Evolutionary conservation across 1,140 invertebrate genomes (phyloP).

Genomic region (Bombyx mori): DNA sequence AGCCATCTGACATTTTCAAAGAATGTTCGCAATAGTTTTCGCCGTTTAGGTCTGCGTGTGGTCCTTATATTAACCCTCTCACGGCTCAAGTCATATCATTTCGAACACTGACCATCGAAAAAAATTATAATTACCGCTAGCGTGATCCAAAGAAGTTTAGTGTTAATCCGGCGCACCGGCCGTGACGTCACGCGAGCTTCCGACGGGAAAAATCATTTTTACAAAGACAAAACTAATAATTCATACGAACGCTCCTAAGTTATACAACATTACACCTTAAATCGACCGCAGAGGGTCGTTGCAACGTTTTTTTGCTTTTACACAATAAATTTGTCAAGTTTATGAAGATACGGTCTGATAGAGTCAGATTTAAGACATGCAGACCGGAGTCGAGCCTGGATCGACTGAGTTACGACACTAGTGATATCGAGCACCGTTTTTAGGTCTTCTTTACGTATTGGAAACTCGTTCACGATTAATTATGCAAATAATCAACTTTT

Average conservation of each 20-base stretch:
- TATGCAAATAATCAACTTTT: too few species aligned
- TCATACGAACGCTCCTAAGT: background rate
- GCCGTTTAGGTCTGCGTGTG: too few species aligned
- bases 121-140: constrained; percentile 36
- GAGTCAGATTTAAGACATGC: constrained; percentile 5
- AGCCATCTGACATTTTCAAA: too few species aligned
- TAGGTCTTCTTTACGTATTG: too few species aligned
- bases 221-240: constrained; percentile 1
- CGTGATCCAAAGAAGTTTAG: constrained; percentile 46
- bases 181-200: constrained; percentile 60
- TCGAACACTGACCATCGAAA: constrained; percentile 3
- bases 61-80: too few species aligned
- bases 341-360: constrained; percentile 11
- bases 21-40: too few species aligned
- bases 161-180: constrained; percentile 50
- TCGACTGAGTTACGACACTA: too few species aligned
- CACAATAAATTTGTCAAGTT: constrained; percentile 4
- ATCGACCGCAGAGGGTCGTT: background rate
- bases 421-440: too few species aligned
- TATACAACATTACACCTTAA: background rate
- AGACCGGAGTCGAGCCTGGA: too few species aligned
- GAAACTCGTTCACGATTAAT: too few species aligned
- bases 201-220: constrained; percentile 48
- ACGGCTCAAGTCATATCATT: too few species aligned
- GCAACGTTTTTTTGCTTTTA: background rate